These are phyloP conservation scores for Tenualosa thibaudeaui DNA, from an alignment of 2,797 vertebrate species.

Conservation along the genomic window DNA sequence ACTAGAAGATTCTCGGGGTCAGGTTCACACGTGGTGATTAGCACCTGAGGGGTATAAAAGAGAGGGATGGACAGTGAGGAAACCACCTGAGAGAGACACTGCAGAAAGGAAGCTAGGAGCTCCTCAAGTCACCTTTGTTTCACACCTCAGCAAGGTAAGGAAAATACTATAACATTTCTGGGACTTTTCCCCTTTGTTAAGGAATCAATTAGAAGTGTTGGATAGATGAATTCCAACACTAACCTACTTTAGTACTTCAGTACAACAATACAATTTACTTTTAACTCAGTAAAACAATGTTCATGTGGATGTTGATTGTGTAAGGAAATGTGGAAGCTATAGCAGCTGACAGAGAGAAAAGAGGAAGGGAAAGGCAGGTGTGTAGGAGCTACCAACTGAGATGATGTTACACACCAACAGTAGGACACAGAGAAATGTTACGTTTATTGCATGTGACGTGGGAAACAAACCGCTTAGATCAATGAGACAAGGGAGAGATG, in stretches of 20 bases:
- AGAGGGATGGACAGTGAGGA: neutral
- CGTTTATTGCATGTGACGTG: neutral
- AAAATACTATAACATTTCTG: neutral
- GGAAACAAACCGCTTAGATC: too few species aligned
- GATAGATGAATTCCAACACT: neutral
- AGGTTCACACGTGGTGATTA: neutral
- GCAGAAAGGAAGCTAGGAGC: conserved; percentile 15
- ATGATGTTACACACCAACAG: neutral
- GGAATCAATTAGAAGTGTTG: neutral
- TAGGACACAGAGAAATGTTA: neutral
- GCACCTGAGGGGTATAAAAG: conserved; percentile 50
- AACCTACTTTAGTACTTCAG: neutral
- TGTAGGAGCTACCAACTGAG: neutral
- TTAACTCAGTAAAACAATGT: neutral
- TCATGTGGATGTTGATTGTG: neutral
- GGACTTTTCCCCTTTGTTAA: neutral
- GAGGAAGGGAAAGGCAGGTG: neutral
- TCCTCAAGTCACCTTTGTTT: conserved; percentile 36
- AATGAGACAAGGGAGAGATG: too few species aligned
- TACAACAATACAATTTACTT: too few species aligned
- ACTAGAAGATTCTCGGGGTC: conserved; percentile 23
- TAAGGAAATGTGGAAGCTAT: neutral
- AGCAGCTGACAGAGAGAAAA: neutral
- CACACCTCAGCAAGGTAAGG: conserved; percentile 29
- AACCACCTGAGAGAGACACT: conserved; percentile 16